A percentile compares a stretch with the other conserved stretches of the same genome.
phyloP scores from a whole-genome alignment of 2,797 vertebrate genomes.

The Astyanax mexicanus region DNA sequence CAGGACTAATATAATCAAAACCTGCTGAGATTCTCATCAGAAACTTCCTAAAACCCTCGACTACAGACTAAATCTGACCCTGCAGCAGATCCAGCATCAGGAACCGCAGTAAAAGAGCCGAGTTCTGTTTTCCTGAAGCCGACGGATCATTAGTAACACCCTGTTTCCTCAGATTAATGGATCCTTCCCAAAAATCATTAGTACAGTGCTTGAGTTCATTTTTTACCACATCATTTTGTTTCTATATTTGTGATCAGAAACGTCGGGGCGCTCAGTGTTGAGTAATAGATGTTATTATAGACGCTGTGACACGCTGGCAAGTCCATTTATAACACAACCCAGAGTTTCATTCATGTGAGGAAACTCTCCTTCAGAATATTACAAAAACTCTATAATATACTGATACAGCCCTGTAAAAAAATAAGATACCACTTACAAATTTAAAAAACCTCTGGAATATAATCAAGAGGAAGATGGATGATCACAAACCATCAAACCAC shows the following conservation, averaged over 20 bases:
- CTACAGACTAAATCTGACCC: too few relatives aligned
- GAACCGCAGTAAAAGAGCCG: constrained; percentile 15
- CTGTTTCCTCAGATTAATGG: constrained; percentile 42
- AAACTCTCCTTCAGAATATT: neutral
- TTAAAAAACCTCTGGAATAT: too few relatives aligned
- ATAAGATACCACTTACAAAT: too few relatives aligned
- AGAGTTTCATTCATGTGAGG: neutral
- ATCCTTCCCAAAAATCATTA: constrained; percentile 38
- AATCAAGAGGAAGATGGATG: too few relatives aligned
- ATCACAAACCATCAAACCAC: too few relatives aligned
- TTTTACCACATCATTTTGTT: constrained; percentile 36
- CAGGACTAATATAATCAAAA: neutral
- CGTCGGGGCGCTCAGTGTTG: constrained; percentile 36
- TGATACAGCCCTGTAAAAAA: too few relatives aligned
- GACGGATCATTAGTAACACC: constrained; percentile 41
- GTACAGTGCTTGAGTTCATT: constrained; percentile 34
- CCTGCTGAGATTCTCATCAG: neutral
- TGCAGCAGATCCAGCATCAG: neutral
- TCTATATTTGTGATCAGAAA: constrained; percentile 51
- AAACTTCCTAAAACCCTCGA: neutral
- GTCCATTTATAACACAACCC: constrained; percentile 40
- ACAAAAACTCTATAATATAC: too few relatives aligned
- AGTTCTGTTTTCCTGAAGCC: constrained; percentile 16
- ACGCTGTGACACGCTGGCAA: constrained; percentile 26
- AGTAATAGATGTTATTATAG: constrained; percentile 54